These are phyloP conservation scores for Adelphocoris suturalis DNA, from an alignment of 2,888 invertebrate genomes.

Conservation along the genomic window DNA sequence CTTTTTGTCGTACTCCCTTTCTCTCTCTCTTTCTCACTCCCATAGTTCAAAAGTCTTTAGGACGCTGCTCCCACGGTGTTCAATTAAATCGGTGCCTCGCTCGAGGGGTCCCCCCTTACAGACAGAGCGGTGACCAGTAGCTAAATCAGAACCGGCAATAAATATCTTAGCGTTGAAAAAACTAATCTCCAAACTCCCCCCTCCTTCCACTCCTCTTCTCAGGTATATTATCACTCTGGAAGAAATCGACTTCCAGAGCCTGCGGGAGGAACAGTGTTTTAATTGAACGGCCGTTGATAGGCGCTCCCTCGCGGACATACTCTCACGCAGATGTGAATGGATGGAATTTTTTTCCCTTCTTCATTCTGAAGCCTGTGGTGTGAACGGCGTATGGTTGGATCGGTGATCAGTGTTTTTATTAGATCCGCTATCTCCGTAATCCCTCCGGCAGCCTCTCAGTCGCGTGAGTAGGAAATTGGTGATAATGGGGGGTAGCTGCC, in stretches of 20 bases:
- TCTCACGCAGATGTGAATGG: conserved; percentile 51
- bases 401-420: conserved; percentile 54
- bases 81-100: conserved; percentile 62
- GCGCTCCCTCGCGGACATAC: conserved; percentile 56
- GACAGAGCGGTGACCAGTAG: conserved; percentile 62
- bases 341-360: conserved; percentile 36
- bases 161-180: conserved; percentile 67
- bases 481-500: conserved; percentile 24
- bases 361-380: conserved; percentile 5
- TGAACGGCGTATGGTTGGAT: conserved; percentile 37
- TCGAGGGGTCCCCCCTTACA: conserved; percentile 48
- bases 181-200: conserved; percentile 62
- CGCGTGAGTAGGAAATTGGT: conserved; percentile 45
- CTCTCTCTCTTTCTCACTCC: conserved; percentile 1
- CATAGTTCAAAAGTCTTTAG: conserved; percentile 37
- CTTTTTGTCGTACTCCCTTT: background rate
- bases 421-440: conserved; percentile 52
- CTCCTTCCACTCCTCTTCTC: background rate
- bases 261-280: conserved; percentile 44
- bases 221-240: conserved; percentile 58
- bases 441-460: background rate
- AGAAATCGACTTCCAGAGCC: conserved; percentile 38
- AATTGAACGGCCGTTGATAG: conserved; percentile 65
- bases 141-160: conserved; percentile 69
- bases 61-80: conserved; percentile 66